A percentile compares a stretch with the other conserved stretches of the same genome.
Conservation (phyloP, 2,797 vertebrate species). For the Alauda arvensis region DNA sequence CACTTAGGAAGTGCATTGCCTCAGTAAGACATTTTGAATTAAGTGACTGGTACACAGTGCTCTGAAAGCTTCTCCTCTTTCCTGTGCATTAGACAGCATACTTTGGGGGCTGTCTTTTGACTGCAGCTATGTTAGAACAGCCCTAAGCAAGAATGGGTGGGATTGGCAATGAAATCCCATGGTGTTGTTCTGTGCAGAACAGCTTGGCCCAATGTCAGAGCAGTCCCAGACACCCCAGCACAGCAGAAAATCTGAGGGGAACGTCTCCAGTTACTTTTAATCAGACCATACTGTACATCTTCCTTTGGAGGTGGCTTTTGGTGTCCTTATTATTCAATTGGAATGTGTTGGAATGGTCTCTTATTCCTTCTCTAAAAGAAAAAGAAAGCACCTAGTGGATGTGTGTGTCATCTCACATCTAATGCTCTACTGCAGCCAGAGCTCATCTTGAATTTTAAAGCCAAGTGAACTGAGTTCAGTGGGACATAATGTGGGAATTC, state of each 20-base stretch:
- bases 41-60: neutral
- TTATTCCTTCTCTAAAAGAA: neutral
- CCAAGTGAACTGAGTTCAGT: neutral
- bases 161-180: neutral
- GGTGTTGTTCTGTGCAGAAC: neutral
- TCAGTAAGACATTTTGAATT: neutral
- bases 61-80: neutral
- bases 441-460: neutral
- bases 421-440: neutral
- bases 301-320: neutral
- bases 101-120: neutral
- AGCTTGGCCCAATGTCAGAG: neutral
- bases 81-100: neutral
- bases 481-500: neutral
- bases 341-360: neutral
- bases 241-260: neutral
- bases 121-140: neutral
- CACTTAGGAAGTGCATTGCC: neutral
- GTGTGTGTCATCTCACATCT: neutral
- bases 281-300: accelerated
- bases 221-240: neutral
- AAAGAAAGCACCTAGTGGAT: neutral
- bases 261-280: neutral
- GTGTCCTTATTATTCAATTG: neutral
- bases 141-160: neutral